phyloP scores from a whole-genome alignment of 1,140 invertebrate genomes.

The Ooceraea biroi region DNA sequence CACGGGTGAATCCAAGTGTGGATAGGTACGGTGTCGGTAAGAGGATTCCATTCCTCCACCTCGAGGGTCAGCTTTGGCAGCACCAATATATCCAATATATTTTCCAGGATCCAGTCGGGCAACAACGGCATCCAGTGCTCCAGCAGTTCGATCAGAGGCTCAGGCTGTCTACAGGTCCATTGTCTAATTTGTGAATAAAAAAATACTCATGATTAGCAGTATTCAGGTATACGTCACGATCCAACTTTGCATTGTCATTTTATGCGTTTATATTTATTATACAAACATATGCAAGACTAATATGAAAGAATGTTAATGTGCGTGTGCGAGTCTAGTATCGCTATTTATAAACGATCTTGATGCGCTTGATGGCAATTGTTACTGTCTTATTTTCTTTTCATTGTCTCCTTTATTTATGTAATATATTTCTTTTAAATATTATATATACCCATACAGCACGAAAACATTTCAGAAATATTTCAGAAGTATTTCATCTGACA shows the following conservation, averaged over 20 bases:
- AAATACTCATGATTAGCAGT: too few relatives aligned
- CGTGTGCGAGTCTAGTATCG: background rate
- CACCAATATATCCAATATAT: slow-evolving; percentile 93
- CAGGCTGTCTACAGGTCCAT: slow-evolving; percentile 92
- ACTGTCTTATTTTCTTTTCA: slow-evolving; percentile 10
- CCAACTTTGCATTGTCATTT: too few relatives aligned
- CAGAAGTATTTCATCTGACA: too few relatives aligned
- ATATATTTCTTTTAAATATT: too few relatives aligned
- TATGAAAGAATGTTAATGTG: slow-evolving; percentile 55
- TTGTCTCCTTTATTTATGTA: background rate
- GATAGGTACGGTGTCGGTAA: slow-evolving; percentile 96
- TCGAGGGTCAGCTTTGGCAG: slow-evolving; percentile 92
- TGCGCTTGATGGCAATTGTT: slow-evolving; percentile 30
- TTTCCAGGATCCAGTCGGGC: slow-evolving; percentile 94
- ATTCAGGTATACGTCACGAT: too few relatives aligned
- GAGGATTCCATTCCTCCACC: slow-evolving; percentile 97
- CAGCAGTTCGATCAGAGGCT: slow-evolving; percentile 92
- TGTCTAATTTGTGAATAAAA: slow-evolving; percentile 74
- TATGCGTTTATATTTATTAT: too few relatives aligned
- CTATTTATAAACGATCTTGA: slow-evolving; percentile 53
- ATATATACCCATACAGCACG: too few relatives aligned
- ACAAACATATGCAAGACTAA: too few relatives aligned
- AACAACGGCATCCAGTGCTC: slow-evolving; percentile 93
- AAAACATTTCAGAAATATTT: too few relatives aligned
- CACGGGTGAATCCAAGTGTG: slow-evolving; percentile 99